phyloP scores from a whole-genome alignment of 2,797 vertebrate species.

The Psittacula echo region DNA sequence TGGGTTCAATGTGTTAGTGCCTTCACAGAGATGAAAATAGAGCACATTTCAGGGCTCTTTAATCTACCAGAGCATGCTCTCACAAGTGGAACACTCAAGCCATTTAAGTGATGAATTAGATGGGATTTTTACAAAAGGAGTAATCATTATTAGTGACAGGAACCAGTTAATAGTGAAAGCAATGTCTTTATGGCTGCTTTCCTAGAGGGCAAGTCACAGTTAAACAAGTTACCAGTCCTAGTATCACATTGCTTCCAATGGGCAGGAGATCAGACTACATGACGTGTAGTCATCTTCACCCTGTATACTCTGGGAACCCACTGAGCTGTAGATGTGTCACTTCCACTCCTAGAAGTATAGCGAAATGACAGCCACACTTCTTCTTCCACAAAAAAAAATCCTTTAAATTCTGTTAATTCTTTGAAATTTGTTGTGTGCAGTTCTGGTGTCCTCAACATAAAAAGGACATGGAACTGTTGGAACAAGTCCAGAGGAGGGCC shows the following conservation, averaged over 20 bases:
- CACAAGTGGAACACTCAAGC: background rate
- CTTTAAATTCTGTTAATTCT: background rate
- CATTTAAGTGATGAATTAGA: background rate
- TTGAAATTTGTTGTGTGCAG: background rate
- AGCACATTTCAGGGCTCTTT: background rate
- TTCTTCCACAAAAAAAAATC: background rate
- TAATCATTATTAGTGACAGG: background rate
- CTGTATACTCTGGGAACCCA: background rate
- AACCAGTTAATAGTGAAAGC: background rate
- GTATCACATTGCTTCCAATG: background rate
- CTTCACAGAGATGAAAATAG: background rate
- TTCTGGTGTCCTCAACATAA: too few species aligned
- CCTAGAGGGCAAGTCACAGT: background rate
- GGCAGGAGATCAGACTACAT: background rate
- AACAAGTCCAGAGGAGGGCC: too few species aligned
- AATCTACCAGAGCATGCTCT: background rate
- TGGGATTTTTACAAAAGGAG: background rate
- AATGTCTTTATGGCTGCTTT: background rate
- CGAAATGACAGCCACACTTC: background rate
- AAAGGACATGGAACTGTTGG: too few species aligned
- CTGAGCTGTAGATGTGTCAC: fast-evolving
- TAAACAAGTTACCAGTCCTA: background rate
- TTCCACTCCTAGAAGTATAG: background rate
- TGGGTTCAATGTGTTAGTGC: background rate
- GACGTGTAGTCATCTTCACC: background rate